phyloP scores from a whole-genome alignment of 2,797 vertebrate species.

The Columba guinea region DNA sequence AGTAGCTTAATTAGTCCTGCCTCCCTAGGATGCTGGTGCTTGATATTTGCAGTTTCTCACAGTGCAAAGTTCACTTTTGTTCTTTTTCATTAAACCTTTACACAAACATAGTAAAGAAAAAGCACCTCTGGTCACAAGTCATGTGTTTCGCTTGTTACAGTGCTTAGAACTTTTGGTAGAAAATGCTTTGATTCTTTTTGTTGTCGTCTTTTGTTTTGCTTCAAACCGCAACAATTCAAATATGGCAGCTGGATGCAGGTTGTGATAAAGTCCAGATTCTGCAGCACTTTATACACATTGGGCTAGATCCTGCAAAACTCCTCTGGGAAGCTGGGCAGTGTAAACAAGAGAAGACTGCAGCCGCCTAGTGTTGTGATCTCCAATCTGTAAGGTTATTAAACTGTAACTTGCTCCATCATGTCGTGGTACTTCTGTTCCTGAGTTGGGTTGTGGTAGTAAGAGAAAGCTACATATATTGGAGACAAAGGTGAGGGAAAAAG shows the following conservation, averaged over 20 bases:
- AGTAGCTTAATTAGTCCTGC: neutral
- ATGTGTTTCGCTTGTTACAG: neutral
- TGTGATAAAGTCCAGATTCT: neutral
- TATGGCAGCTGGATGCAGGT: neutral
- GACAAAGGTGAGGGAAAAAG: neutral
- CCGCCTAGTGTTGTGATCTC: neutral
- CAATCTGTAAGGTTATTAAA: neutral
- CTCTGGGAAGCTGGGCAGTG: neutral
- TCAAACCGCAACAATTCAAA: neutral
- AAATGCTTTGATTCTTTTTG: neutral
- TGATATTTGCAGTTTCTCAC: neutral
- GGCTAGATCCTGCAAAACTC: neutral
- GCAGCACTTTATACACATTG: rapidly evolving
- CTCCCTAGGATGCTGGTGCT: neutral
- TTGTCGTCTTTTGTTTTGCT: neutral
- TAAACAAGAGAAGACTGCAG: neutral
- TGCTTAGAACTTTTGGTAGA: neutral
- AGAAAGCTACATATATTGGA: neutral
- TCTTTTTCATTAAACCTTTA: neutral
- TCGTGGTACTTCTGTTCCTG: neutral
- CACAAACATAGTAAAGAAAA: neutral
- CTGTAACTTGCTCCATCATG: neutral
- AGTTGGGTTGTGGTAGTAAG: neutral
- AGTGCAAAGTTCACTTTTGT: neutral
- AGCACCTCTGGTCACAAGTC: neutral